These are phyloP conservation scores for Artemia franciscana DNA, from an alignment of 1,140 invertebrate genomes.

Conservation along the genomic window DNA sequence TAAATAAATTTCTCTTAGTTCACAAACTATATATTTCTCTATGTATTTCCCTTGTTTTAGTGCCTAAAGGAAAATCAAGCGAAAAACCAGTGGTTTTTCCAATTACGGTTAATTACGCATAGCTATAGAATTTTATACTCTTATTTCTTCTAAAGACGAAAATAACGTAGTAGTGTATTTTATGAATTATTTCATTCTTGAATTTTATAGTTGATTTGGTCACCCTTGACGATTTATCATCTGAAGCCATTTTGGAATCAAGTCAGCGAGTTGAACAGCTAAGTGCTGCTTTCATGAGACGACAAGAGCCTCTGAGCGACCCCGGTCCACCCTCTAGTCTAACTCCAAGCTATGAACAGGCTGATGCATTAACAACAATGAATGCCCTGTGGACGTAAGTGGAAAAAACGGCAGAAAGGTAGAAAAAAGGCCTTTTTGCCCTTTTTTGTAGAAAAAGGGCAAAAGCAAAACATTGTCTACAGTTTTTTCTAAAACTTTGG, in stretches of 20 bases:
- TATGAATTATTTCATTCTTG: conserved; percentile 11
- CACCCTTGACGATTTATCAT: conserved; percentile 69
- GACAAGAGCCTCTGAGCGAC: conserved; percentile 39
- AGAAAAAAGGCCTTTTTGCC: too few species aligned
- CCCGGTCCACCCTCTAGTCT: conserved; percentile 47
- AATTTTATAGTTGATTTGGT: conserved; percentile 58
- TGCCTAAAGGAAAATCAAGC: too few species aligned
- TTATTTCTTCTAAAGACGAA: conserved; percentile 7
- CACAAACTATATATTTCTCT: too few species aligned
- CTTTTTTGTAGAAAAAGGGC: too few species aligned
- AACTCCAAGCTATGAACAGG: conserved; percentile 33
- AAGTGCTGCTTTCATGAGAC: conserved; percentile 46
- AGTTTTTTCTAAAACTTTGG: too few species aligned
- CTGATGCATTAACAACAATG: conserved; percentile 34
- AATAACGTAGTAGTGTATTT: conserved; percentile 10
- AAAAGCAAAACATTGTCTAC: too few species aligned
- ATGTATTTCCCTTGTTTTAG: too few species aligned
- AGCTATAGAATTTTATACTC: conserved; percentile 1
- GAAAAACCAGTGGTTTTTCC: too few species aligned
- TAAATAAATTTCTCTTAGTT: too few species aligned
- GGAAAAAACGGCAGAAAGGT: too few species aligned
- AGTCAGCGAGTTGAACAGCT: conserved; percentile 73
- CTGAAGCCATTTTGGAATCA: conserved; percentile 79
- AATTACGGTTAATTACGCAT: too few species aligned
- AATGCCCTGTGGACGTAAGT: conserved; percentile 45